Percentiles rank a stretch among this genome's conserved stretches.
Conservation (phyloP, 2,113 vertebrate genomes). For the Saccopteryx leptura region DNA sequence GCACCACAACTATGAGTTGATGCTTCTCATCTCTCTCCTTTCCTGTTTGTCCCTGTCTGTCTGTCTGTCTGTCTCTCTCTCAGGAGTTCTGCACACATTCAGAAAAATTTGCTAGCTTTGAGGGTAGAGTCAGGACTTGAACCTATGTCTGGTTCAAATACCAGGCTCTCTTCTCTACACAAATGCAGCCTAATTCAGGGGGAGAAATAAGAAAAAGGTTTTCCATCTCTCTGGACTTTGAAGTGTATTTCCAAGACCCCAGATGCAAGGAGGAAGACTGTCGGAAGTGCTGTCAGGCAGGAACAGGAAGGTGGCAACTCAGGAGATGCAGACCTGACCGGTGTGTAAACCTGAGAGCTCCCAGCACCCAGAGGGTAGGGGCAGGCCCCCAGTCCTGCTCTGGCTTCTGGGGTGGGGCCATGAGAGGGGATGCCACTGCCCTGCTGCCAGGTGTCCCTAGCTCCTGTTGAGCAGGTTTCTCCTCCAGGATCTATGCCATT, state of each 20-base stretch:
- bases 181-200: not conserved
- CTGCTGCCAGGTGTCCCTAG: not conserved
- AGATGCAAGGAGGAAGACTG: not conserved
- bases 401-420: not conserved
- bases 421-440: not conserved
- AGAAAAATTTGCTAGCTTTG: not conserved
- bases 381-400: not conserved
- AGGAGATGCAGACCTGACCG: not conserved
- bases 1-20: too few relatives aligned
- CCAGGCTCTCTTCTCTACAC: not conserved
- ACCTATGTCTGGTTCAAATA: not conserved
- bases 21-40: too few relatives aligned
- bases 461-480: slow-evolving; percentile 72
- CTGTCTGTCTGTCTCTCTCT: too few relatives aligned
- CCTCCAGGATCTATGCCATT: slow-evolving; percentile 70
- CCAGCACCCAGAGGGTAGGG: not conserved
- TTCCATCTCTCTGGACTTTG: slow-evolving; percentile 26
- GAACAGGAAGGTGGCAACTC: not conserved
- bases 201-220: not conserved
- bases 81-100: not conserved
- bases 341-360: not conserved
- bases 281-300: not conserved
- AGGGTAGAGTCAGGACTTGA: not conserved
- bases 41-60: too few relatives aligned
- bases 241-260: not conserved